Base-by-base conservation (phyloP, 92 coral and sea anemone species). In the Muricea muricata region DNA sequence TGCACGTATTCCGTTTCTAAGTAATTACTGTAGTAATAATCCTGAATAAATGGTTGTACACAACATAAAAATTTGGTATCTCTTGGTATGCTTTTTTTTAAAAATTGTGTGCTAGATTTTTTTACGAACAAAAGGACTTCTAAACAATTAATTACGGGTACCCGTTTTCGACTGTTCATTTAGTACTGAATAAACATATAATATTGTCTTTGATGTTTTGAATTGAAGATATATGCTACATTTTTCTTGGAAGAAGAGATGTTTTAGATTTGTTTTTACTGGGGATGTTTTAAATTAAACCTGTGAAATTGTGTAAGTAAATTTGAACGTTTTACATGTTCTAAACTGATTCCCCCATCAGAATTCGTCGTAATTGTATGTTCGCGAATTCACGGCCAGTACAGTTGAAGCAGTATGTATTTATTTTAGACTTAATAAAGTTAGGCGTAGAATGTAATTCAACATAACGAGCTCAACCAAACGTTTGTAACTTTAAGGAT, bases 141-240 rank as follows among this genome's bases (percentile, higher is more conserved):
- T n/a, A 63, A 63, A 32, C 35, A 63, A 63, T 28, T 28, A 60
- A 32, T 17, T 52, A 63, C 70, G 70, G 70, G 70, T 63, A 63
- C 70, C 70, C n/a, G 70, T 63, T 63, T 63, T 63, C 70, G 37
- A 29, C 70, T 28, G 34, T 63, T 63, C 60, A 52, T 63, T 54
- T 54, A 54, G 7, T 0, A 54, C 25, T 54, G 24, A 63, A 63
- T 30, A 28, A 37, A 37, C 9, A n/a, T 37, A 63, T 32, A 9
- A 28, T 25, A 4, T 63, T 28, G 13, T 21, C n/a, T 63, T 63
- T 10, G 30, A 63, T 52, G n/a, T n/a, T 52, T 52, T 13, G 60
- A 20, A 1, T 52, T 52, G 23, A 17, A 52, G 26, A 17, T 6
- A 18, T 1, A 18, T 52, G n/a, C n/a, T n/a, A n/a, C n/a, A n/a